Percentiles rank a stretch among this genome's conserved stretches.
phyloP scores from a whole-genome alignment of 2,797 vertebrate genomes.

The Sarcophilus harrisii region DNA sequence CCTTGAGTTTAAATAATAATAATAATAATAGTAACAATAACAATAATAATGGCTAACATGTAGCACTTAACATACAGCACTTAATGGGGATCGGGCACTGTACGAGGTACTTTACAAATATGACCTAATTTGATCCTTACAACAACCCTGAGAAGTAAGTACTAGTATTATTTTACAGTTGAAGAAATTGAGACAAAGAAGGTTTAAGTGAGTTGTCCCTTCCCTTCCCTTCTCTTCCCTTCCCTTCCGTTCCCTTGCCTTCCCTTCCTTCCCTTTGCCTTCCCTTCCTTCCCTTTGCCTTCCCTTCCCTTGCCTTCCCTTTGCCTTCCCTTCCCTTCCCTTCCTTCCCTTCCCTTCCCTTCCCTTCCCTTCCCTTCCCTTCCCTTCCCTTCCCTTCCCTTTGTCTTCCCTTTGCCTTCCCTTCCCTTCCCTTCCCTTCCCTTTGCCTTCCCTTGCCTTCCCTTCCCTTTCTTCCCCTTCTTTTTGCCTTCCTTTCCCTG shows the following conservation, averaged over 20 bases:
- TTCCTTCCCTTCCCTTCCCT: neutral
- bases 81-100: neutral
- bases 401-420: too few relatives aligned
- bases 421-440: neutral
- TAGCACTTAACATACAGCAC: neutral
- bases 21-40: too few relatives aligned
- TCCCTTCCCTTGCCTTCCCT: too few relatives aligned
- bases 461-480: fast-evolving
- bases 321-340: too few relatives aligned
- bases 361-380: too few relatives aligned
- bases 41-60: neutral
- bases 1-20: neutral
- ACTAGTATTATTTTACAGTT: neutral
- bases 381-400: too few relatives aligned
- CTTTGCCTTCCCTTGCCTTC: too few relatives aligned
- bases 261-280: too few relatives aligned
- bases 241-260: too few relatives aligned
- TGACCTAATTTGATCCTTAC: neutral
- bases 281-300: too few relatives aligned
- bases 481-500: too few relatives aligned
- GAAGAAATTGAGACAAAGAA: neutral
- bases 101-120: neutral
- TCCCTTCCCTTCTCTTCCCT: neutral
- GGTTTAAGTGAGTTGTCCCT: neutral
- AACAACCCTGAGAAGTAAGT: neutral